Evolutionary conservation across 2,888 invertebrate species (phyloP).

Genomic region (Drosophila robusta): DNA sequence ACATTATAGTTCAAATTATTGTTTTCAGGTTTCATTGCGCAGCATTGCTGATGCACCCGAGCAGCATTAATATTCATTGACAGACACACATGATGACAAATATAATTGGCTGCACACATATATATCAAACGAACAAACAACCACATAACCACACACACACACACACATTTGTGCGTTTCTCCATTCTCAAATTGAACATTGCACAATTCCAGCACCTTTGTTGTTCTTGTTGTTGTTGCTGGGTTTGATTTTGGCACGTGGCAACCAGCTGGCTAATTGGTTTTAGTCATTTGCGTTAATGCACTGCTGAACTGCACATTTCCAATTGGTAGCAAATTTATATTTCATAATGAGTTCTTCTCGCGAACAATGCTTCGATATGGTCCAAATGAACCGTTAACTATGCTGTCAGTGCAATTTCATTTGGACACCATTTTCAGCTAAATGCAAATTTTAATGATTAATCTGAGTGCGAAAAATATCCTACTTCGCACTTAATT

Average conservation of each 20-base stretch:
- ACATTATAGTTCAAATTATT: too few species aligned
- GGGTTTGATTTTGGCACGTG: slow-evolving; percentile 5
- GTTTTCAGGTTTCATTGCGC: not conserved
- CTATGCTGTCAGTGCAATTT: slow-evolving; percentile 8
- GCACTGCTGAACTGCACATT: slow-evolving; percentile 1
- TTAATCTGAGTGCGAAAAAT: not conserved
- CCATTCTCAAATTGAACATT: slow-evolving; percentile 5
- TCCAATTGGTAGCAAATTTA: slow-evolving; percentile 5
- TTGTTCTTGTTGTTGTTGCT: slow-evolving; percentile 4
- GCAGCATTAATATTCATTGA: slow-evolving; percentile 19
- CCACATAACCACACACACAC: not conserved
- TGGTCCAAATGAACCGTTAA: slow-evolving; percentile 2
- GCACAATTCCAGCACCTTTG: not conserved
- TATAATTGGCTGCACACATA: slow-evolving; percentile 24
- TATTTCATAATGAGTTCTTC: slow-evolving; percentile 4
- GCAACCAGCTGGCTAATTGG: slow-evolving; percentile 29
- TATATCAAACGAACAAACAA: not conserved
- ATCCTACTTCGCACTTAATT: slow-evolving; percentile 27
- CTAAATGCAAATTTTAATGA: not conserved
- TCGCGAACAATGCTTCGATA: not conserved
- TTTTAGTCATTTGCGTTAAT: slow-evolving; percentile 19
- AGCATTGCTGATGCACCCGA: slow-evolving; percentile 3
- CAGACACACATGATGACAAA: slow-evolving; percentile 17
- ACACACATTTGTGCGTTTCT: not conserved
- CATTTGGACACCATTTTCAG: not conserved